Evolutionary conservation across 2,888 invertebrate species (phyloP).

Genomic region (Drosophila affinis): DNA sequence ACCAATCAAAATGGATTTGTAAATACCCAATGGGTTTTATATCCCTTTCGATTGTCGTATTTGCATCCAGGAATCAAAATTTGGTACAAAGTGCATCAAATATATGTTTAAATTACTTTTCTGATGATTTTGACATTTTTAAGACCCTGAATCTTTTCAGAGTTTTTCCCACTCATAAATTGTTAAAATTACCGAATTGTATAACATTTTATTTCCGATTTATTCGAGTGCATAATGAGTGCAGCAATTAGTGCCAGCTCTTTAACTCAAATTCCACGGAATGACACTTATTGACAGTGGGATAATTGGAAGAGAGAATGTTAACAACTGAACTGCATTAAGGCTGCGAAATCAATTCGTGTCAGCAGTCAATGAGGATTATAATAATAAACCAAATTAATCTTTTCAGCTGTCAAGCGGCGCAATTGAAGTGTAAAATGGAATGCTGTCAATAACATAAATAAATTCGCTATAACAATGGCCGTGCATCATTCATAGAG

Average conservation of each 20-base stretch:
- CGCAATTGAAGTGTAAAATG: conserved; percentile 20
- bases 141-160: too few species aligned
- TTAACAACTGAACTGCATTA: conserved; percentile 36
- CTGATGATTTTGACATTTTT: too few species aligned
- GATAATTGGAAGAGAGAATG: conserved; percentile 29
- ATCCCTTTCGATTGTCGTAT: too few species aligned
- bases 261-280: neutral
- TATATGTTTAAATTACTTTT: too few species aligned
- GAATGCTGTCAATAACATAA: conserved; percentile 23
- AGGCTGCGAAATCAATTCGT: conserved; percentile 25
- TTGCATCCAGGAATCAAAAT: too few species aligned
- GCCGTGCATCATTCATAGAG: neutral
- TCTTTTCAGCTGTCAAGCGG: conserved; percentile 27
- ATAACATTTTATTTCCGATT: neutral
- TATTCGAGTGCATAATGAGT: neutral
- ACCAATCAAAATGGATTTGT: too few species aligned
- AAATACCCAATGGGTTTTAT: too few species aligned
- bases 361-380: conserved; percentile 25
- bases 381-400: conserved; percentile 24
- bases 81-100: too few species aligned
- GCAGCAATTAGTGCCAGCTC: conserved; percentile 2
- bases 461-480: neutral
- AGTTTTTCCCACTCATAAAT: neutral
- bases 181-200: neutral
- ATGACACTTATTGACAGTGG: conserved; percentile 22